Evolutionary conservation across 2,113 vertebrate species (phyloP), one percentile per base, ranked within the genome.

Genomic region (Cricetomys ansorgei): DNA sequence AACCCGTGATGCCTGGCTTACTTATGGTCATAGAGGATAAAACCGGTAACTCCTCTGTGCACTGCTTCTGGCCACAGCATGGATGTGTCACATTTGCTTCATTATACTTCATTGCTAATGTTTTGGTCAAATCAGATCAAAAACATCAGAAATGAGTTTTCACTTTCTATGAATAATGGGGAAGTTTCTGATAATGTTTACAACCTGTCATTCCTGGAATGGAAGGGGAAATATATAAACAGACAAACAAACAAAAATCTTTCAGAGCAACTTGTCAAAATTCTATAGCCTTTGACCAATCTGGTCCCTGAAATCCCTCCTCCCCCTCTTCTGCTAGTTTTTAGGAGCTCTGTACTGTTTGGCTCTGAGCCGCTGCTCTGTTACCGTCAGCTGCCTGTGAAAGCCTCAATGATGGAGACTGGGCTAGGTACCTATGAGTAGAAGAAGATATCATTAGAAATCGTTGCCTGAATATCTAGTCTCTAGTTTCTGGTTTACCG

Each of bases 11-110:
- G 9, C 34, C n/a, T 29, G 25, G 2, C 10, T 31, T 43, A 3
- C 16, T 43, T 45, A 11, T 11, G 3, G 15, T 88, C 8, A 9
- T 0, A 43, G 31, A 67, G n/a, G 29, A 85, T 9, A 11, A 64
- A 70, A 15, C n/a, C 0, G 17, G 10, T 29, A 70, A 34, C 10
- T 15, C 12, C 11, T 7, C 2, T 12, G 10, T 45, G 1, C 10
- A 64, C 2, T 11, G 7, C 1, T 45, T 53, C 50, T 37, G 17
- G 34, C 48, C 19, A 29, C 17, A 45, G 3, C 0, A 88, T 92
- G 1, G 3, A 34, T 43, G 21, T 43, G 0, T 67, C 11, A 73
- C 3, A 2, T 40, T 92, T 67, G 10, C 3, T 37, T 84, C 16
- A 37, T 2, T 73, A 50, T 3, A 12, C 81, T 27, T 23, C 53